Evolutionary conservation across 2,113 vertebrate species (phyloP), one percentile per base, ranked within the genome.

Genomic region (Andinoacara biseriatus): DNA sequence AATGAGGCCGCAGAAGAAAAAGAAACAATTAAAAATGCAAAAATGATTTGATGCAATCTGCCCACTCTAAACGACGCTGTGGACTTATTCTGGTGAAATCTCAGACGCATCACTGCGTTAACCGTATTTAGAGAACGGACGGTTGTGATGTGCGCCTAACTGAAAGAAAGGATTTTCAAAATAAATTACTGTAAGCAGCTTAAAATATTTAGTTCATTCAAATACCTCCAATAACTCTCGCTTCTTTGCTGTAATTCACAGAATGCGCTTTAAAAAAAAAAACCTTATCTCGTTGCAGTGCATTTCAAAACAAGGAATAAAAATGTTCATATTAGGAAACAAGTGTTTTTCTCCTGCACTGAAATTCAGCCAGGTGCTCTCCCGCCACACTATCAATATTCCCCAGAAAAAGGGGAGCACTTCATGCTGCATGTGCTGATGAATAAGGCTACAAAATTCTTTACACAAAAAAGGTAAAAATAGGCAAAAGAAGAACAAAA

Each of bases 21-120:
- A 20, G 88, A 92, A 83, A 93, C 87, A 93, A 95, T 93, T 93
- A 94, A 94, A 95, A 92, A 95, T 90, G 86, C 86, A 93, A 79
- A 93, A 88, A 94, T 82, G 77, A 88, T 74, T 80, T 90, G 87
- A 91, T 87, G 85, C 89, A 91, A 94, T 91, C 90, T 90, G 92
- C 82, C 91, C 67, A 7, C 5, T 49, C 58, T 33, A 78, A 89
- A 87, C 79, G 80, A 89, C 83, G 88, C 14, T 78, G 65, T 31
- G 33, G 72, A 81, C 46, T 74, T 74, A 40, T 49, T 59, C 49
- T 82, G 29, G 10, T 40, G 46, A 77, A 91, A 86, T 86, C 81
- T 79, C 18, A 35, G 60, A 80, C 14, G 49, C 14, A 49, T 31
- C 40, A 7, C 57, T 74, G 33, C 8, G 40, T n/a, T 46, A 58